These are phyloP conservation scores for Psilopogon haemacephalus DNA, from an alignment of 2,113 vertebrate genomes.

Conservation along the genomic window DNA sequence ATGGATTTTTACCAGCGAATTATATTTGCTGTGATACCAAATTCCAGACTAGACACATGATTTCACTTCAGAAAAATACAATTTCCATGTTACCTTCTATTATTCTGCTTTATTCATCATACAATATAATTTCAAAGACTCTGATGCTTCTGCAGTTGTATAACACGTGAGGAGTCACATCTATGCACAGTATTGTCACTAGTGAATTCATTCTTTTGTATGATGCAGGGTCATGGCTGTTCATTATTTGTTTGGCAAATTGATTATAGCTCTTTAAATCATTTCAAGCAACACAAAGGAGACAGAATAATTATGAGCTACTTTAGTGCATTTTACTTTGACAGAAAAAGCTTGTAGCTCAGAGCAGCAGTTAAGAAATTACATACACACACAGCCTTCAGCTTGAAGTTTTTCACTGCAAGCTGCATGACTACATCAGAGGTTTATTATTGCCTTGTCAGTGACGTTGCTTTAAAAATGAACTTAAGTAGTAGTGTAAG, in stretches of 20 bases:
- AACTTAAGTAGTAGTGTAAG: neutral
- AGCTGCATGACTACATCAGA: slow-evolving; percentile 34
- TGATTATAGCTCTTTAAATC: slow-evolving; percentile 66
- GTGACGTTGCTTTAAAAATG: slow-evolving; percentile 24
- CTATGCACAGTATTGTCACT: slow-evolving; percentile 31
- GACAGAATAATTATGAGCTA: slow-evolving; percentile 62
- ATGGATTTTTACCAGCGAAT: slow-evolving; percentile 4
- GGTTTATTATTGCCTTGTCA: slow-evolving; percentile 24
- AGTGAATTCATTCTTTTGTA: slow-evolving; percentile 33
- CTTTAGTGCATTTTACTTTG: slow-evolving; percentile 66
- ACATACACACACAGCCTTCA: slow-evolving; percentile 22
- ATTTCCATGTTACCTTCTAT: slow-evolving; percentile 27
- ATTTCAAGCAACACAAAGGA: slow-evolving; percentile 68
- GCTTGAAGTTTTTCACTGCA: slow-evolving; percentile 30
- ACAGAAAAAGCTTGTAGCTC: slow-evolving; percentile 47
- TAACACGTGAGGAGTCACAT: slow-evolving; percentile 12
- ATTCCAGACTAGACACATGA: slow-evolving; percentile 24
- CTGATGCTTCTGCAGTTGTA: slow-evolving; percentile 39
- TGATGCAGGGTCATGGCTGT: slow-evolving; percentile 44
- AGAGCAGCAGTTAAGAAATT: slow-evolving; percentile 47
- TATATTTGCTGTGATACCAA: slow-evolving; percentile 8
- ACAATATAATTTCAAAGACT: slow-evolving; percentile 61
- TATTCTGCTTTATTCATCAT: slow-evolving; percentile 48
- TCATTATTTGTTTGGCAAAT: slow-evolving; percentile 60
- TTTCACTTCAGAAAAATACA: slow-evolving; percentile 46